Percentiles rank a stretch among this genome's conserved stretches.
phyloP scores from a whole-genome alignment of 1,140 invertebrate genomes.

The Apolygus lucorum region DNA sequence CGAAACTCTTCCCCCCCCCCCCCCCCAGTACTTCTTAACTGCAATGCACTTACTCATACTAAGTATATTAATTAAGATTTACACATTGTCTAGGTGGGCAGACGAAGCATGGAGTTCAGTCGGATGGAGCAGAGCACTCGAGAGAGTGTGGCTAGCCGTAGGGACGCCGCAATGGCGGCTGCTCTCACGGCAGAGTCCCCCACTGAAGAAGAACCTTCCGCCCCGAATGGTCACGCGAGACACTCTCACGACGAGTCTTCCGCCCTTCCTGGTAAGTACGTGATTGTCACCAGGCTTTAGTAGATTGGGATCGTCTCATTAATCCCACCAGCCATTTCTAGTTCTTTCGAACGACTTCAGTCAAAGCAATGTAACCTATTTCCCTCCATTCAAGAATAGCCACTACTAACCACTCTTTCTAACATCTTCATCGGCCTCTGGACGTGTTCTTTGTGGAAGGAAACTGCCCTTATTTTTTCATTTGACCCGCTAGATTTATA shows the following conservation, averaged over 20 bases:
- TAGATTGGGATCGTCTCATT: too few relatives aligned
- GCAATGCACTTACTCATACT: too few relatives aligned
- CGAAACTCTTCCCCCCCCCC: too few relatives aligned
- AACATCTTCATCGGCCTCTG: background rate
- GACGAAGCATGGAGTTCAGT: slow-evolving; percentile 62
- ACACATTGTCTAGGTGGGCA: slow-evolving; percentile 52
- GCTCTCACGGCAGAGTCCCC: slow-evolving; percentile 24
- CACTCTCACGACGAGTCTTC: slow-evolving; percentile 21
- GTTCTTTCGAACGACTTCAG: too few relatives aligned
- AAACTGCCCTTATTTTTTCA: too few relatives aligned
- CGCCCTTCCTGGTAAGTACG: slow-evolving; percentile 30
- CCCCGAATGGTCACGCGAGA: slow-evolving; percentile 29
- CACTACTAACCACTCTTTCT: background rate
- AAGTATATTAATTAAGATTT: too few relatives aligned
- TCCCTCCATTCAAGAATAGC: too few relatives aligned
- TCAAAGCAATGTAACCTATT: too few relatives aligned
- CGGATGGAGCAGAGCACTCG: slow-evolving; percentile 46
- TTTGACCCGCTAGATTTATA: too few relatives aligned
- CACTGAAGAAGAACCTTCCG: slow-evolving; percentile 14
- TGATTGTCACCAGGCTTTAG: slow-evolving; percentile 25
- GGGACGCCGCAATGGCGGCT: slow-evolving; percentile 44
- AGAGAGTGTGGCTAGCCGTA: slow-evolving; percentile 42
- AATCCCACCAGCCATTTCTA: too few relatives aligned
- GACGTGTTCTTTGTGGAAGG: background rate
- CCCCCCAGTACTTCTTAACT: too few relatives aligned